phyloP scores from a whole-genome alignment of 2,113 vertebrate genomes.

The zebrafish (Danio rerio) region GRCz12tu NC_133192.1:31715001-31715500 shows the following conservation, averaged over 20 bases:
- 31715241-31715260: conserved; percentile 60
- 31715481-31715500: conserved; percentile 83
- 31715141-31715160: conserved; percentile 78
- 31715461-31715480: conserved; percentile 77
- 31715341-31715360: conserved; percentile 62
- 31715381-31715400: conserved; percentile 58
- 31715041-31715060: conserved; percentile 82
- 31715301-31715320: conserved; percentile 45
- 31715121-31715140: conserved; percentile 81
- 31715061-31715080: conserved; percentile 73
- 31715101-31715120: conserved; percentile 81
- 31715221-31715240: conserved; percentile 66
- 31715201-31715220: conserved; percentile 71
- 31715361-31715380: conserved; percentile 44
- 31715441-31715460: conserved; percentile 70
- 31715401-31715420: conserved; percentile 68
- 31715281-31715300: conserved; percentile 51
- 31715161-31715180: conserved; percentile 79
- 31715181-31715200: conserved; percentile 85
- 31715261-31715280: conserved; percentile 51
- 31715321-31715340: conserved; percentile 65
- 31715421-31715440: conserved; percentile 67
- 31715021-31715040: conserved; percentile 71
- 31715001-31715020: conserved; percentile 54
- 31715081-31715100: conserved; percentile 78